These are phyloP conservation scores for Patiria miniata DNA, from an alignment of 35 echinoderm and acorn worm species.

Conservation along the genomic window DNA sequence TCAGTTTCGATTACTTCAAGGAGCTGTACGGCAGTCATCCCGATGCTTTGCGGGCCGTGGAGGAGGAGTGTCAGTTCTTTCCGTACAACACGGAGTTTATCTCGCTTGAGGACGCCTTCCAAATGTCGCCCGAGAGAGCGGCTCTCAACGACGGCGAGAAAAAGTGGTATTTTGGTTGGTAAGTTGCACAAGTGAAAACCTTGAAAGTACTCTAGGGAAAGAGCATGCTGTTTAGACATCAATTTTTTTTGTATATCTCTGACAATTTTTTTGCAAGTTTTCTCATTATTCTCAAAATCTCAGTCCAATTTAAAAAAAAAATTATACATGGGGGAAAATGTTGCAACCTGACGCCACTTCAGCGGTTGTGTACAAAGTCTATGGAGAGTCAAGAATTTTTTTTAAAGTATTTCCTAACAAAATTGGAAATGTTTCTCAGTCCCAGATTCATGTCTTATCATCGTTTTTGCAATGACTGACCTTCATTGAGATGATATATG, in stretches of 20 bases:
- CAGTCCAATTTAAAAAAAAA: background rate
- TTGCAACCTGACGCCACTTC: too few relatives aligned
- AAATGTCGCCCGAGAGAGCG: conserved; percentile 70
- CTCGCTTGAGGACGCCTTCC: conserved; percentile 60
- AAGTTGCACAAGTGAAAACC: conserved; percentile 10
- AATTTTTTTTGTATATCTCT: background rate
- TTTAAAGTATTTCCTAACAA: too few relatives aligned
- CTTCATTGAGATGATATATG: too few relatives aligned
- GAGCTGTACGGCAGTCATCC: conserved; percentile 60
- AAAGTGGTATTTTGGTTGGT: conserved; percentile 93
- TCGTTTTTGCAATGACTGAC: too few relatives aligned
- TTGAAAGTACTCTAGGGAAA: background rate
- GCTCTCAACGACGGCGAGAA: conserved; percentile 35
- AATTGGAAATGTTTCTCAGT: too few relatives aligned
- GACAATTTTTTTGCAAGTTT: background rate
- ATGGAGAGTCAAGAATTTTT: too few relatives aligned
- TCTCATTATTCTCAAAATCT: too few relatives aligned
- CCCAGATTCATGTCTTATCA: too few relatives aligned
- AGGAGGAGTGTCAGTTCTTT: conserved; percentile 82
- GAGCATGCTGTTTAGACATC: background rate
- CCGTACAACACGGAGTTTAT: conserved; percentile 79
- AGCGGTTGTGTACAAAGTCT: too few relatives aligned
- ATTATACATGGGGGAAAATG: too few relatives aligned
- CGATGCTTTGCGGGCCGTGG: conserved; percentile 42
- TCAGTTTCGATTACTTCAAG: conserved; percentile 78